phyloP scores from a whole-genome alignment of 2,113 vertebrate genomes.

The Daubentonia madagascariensis region DNA sequence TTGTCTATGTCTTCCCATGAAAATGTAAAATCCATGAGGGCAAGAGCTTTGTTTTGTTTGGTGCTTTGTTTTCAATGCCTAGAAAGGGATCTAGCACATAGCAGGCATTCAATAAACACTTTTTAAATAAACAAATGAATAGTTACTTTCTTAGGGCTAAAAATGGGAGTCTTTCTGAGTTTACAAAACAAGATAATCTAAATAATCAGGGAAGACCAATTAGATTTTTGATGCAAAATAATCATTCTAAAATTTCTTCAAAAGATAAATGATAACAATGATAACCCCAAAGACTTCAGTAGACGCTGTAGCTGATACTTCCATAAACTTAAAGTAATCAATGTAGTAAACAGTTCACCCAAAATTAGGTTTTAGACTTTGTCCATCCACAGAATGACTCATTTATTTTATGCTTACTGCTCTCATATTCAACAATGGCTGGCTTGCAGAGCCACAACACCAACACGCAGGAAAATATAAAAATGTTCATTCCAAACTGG shows the following conservation, averaged over 20 bases:
- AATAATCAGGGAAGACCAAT: background rate
- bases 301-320: background rate
- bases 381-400: background rate
- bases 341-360: background rate
- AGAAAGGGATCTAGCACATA: background rate
- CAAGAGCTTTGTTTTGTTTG: background rate
- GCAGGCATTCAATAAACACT: background rate
- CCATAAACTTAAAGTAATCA: background rate
- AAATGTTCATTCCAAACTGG: slow-evolving; percentile 59
- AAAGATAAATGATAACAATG: background rate
- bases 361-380: background rate
- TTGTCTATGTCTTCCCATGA: background rate
- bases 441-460: background rate
- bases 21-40: background rate
- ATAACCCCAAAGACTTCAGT: background rate
- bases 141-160: background rate
- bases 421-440: slow-evolving; percentile 11
- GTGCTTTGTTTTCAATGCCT: background rate
- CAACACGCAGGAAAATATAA: slow-evolving; percentile 46
- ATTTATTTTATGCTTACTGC: background rate
- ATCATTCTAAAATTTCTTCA: background rate
- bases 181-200: slow-evolving; percentile 36
- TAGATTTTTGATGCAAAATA: background rate
- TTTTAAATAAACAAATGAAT: background rate
- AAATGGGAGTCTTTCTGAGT: background rate